Evolutionary conservation across 2,113 vertebrate species (phyloP), one percentile per base, ranked within the genome.

Genomic region (Hymenochirus boettgeri): DNA sequence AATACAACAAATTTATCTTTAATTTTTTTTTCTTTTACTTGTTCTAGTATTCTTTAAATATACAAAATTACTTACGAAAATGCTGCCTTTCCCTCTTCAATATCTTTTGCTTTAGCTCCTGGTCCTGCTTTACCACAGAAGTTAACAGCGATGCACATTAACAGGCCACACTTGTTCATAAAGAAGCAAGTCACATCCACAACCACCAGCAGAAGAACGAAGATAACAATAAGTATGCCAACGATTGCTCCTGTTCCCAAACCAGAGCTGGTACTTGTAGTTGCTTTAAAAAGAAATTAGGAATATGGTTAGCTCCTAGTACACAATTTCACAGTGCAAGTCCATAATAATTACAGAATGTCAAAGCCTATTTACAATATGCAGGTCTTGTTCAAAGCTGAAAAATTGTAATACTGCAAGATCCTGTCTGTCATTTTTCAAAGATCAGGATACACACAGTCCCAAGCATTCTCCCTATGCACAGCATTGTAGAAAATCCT

Each of bases 121-220:
- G 93, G 90, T 42, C 90, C 92, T 0, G 93, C 80, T 51, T 96
- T 98, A 15, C 94, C 94, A 0, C 96, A 99, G 58, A 99, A 78
- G 80, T 96, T 99, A 42, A 97, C 92, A 0, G 94, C 95, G 3
- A 99, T 97, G 81, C 96, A 99, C 96, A 99, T 99, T 56, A 99
- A 87, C 73, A 99, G 87, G 69, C 96, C 96, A 0, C 96, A 99
- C 80, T 97, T 98, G 87, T 99, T 98, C 73, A 97, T 83, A 83
- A 99, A 97, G 87, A 91, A 99, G 82, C 96, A 99, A 80, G 93
- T 94, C 81, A 96, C 85, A 24, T 99, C 96, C 75, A 99, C 90
- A 1, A 86, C 90, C 80, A 99, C 90, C 75, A 99, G 87, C 57
- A 99, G 85, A 53, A 97, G 84, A 63, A 95, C 78, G 8, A 98